A percentile compares a stretch with the other conserved stretches of the same genome.
Evolutionary conservation across 2,888 invertebrate species (phyloP).

Genomic region (Schizotus pectinicornis): DNA sequence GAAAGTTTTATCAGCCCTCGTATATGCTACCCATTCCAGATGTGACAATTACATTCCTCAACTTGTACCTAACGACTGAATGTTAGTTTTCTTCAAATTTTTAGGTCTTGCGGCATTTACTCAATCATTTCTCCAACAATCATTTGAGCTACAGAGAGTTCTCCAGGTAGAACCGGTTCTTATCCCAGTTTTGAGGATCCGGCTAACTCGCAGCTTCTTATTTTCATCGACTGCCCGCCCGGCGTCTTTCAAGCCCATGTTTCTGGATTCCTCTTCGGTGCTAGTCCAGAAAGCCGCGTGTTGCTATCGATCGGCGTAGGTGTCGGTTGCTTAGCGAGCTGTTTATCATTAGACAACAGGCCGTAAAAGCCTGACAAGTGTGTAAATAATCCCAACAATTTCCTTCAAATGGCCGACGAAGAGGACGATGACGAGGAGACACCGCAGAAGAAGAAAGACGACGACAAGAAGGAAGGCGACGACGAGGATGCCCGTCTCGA

Average conservation of each 20-base stretch:
- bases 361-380: slow-evolving; percentile 28
- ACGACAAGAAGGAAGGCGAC: slow-evolving; percentile 47
- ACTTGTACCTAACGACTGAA: no score
- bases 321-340: slow-evolving; percentile 45
- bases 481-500: slow-evolving; percentile 76
- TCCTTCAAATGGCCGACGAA: slow-evolving; percentile 33
- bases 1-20: no score
- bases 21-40: no score
- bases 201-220: slow-evolving; percentile 15
- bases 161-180: no score
- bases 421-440: slow-evolving; percentile 29
- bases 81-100: no score
- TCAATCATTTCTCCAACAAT: no score
- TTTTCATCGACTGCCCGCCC: slow-evolving; percentile 27
- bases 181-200: no score
- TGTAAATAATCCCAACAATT: slow-evolving; percentile 17
- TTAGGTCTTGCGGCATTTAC: no score
- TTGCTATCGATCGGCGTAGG: slow-evolving; percentile 30
- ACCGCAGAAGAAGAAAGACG: slow-evolving; percentile 52
- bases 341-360: slow-evolving; percentile 43
- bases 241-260: slow-evolving; percentile 21
- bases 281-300: slow-evolving; percentile 19
- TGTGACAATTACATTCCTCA: no score
- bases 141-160: no score
- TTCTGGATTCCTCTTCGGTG: slow-evolving; percentile 19